These are phyloP conservation scores for Catotricha subobsoleta DNA, from an alignment of 2,888 invertebrate genomes.

Conservation along the genomic window DNA sequence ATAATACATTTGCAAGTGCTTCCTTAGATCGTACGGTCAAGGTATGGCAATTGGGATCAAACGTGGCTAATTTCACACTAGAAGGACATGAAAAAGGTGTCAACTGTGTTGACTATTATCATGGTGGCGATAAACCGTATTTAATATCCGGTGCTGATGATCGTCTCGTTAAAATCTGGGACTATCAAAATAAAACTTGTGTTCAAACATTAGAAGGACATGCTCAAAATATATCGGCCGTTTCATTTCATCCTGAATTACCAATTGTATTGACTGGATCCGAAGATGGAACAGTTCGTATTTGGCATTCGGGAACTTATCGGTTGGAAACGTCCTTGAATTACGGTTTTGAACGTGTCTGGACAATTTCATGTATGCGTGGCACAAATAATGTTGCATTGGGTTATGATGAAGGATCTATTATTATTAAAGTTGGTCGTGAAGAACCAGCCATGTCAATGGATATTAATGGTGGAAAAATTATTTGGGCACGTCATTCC, in stretches of 20 bases:
- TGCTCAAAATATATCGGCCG: slow-evolving; percentile 87
- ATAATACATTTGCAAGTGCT: slow-evolving; percentile 99
- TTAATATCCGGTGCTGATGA: slow-evolving; percentile 98
- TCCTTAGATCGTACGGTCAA: slow-evolving; percentile 95
- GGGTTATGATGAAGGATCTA: slow-evolving; percentile 40
- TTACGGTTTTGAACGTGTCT: slow-evolving; percentile 94
- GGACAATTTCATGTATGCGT: slow-evolving; percentile 85
- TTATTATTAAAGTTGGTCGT: slow-evolving; percentile 45
- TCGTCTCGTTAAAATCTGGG: slow-evolving; percentile 96
- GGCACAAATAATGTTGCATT: slow-evolving; percentile 94
- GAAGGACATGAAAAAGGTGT: slow-evolving; percentile 98
- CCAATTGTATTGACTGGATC: slow-evolving; percentile 94
- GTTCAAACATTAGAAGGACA: slow-evolving; percentile 97
- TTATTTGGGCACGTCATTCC: slow-evolving; percentile 96
- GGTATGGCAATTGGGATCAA: slow-evolving; percentile 96
- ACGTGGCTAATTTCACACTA: slow-evolving; percentile 92
- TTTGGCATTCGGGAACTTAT: slow-evolving; percentile 99
- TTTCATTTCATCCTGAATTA: slow-evolving; percentile 94
- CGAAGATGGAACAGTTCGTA: slow-evolving; percentile 91
- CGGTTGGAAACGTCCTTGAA: slow-evolving; percentile 89
- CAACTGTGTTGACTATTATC: slow-evolving; percentile 98
- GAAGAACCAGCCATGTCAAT: slow-evolving; percentile 99
- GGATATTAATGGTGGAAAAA: slow-evolving; percentile 97
- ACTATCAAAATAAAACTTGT: slow-evolving; percentile 98
- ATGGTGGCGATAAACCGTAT: slow-evolving; percentile 98